These are phyloP conservation scores for Himalopsyche tibetana DNA, from an alignment of 2,888 invertebrate genomes.

Conservation along the genomic window DNA sequence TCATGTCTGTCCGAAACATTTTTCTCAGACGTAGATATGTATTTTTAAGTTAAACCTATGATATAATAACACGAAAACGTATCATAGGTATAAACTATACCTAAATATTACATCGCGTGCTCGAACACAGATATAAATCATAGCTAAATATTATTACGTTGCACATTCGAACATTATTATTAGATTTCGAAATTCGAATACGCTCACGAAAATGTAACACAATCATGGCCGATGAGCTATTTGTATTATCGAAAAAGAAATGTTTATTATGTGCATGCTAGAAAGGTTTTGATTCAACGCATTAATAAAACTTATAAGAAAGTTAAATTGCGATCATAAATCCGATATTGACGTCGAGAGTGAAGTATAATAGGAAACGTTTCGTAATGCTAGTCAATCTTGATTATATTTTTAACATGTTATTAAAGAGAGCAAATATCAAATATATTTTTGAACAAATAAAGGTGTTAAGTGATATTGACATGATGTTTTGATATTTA, in stretches of 20 bases:
- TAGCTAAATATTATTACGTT: too few relatives aligned
- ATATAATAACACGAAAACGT: neutral
- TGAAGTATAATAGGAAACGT: neutral
- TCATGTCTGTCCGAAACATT: too few relatives aligned
- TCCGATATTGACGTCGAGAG: neutral
- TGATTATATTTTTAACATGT: neutral
- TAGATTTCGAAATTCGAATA: slow-evolving; percentile 1
- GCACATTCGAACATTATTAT: neutral
- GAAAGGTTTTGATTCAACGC: slow-evolving; percentile 3
- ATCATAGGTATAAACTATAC: neutral
- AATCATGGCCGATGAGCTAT: neutral
- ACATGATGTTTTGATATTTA: too few relatives aligned
- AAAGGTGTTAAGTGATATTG: too few relatives aligned
- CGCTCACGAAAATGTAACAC: neutral
- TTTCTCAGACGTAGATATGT: too few relatives aligned
- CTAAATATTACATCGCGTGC: slow-evolving; percentile 9
- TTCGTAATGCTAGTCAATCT: neutral
- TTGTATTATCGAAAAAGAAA: neutral
- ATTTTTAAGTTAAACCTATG: neutral
- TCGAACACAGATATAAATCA: neutral
- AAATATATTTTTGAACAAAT: neutral
- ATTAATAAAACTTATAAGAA: neutral
- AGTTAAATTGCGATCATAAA: slow-evolving; percentile 11
- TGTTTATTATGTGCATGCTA: neutral
- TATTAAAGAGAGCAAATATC: neutral